These are phyloP conservation scores for Belonocnema kinseyi DNA, from an alignment of 1,140 invertebrate species.

Conservation along the genomic window DNA sequence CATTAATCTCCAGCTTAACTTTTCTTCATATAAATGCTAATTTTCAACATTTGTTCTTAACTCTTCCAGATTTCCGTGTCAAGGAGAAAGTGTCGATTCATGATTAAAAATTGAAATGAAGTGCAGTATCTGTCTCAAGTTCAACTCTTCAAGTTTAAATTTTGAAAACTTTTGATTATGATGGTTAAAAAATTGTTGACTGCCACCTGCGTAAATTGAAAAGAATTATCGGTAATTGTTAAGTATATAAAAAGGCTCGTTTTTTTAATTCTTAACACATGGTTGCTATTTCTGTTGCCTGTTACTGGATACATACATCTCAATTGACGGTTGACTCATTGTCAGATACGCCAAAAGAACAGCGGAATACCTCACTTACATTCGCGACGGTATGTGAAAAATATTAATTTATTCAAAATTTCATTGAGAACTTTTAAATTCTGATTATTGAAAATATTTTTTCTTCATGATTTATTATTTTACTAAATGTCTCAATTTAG, in stretches of 20 bases:
- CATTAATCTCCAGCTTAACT: not conserved
- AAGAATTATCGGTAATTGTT: not conserved
- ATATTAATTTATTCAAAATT: too few relatives aligned
- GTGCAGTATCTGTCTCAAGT: too few relatives aligned
- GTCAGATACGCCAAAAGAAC: conserved; percentile 28
- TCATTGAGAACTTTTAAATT: too few relatives aligned
- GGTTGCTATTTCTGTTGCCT: conserved; percentile 43
- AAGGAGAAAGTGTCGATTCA: conserved; percentile 23
- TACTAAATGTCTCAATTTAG: too few relatives aligned
- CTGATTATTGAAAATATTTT: too few relatives aligned
- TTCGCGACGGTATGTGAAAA: conserved; percentile 30
- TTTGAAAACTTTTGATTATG: too few relatives aligned
- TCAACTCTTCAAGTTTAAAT: too few relatives aligned
- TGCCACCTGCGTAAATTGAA: too few relatives aligned
- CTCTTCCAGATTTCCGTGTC: not conserved
- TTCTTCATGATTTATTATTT: too few relatives aligned
- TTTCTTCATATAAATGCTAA: not conserved
- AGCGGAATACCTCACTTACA: conserved; percentile 44
- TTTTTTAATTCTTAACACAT: conserved; percentile 43
- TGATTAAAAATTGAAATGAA: too few relatives aligned
- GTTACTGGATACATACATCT: conserved; percentile 34
- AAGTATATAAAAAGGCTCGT: not conserved
- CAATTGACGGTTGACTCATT: conserved; percentile 55
- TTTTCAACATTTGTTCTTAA: not conserved
- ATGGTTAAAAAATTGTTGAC: too few relatives aligned